These are phyloP conservation scores for Cordilura impudica DNA, from an alignment of 2,888 invertebrate species.

Conservation along the genomic window DNA sequence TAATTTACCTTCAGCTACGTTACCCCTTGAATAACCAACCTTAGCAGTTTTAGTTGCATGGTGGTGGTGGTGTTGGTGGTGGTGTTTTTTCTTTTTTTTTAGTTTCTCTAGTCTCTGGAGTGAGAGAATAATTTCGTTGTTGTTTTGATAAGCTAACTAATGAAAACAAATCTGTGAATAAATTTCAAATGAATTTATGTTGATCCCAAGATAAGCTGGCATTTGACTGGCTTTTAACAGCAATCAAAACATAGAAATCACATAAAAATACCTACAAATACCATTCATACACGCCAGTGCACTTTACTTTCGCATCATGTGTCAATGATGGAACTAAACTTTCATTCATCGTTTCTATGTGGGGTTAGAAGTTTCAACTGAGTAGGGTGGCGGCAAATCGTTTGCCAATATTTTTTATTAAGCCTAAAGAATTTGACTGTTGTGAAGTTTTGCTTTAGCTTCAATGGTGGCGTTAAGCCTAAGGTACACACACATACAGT, in stretches of 20 bases:
- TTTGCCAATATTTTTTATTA: constrained; percentile 43
- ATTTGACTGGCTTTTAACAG: constrained; percentile 66
- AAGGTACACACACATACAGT: constrained; percentile 43
- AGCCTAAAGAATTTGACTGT: constrained; percentile 50
- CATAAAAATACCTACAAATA: constrained; percentile 40
- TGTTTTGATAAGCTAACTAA: constrained; percentile 64
- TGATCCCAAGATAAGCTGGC: constrained; percentile 75
- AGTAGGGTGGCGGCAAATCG: constrained; percentile 57
- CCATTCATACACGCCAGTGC: constrained; percentile 34
- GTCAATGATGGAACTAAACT: constrained; percentile 1
- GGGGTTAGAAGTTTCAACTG: constrained; percentile 7
- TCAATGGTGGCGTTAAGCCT: constrained; percentile 51
- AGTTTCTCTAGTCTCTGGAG: constrained; percentile 19
- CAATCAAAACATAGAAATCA: constrained; percentile 59
- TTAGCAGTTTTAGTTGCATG: too few species aligned
- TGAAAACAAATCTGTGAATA: constrained; percentile 75
- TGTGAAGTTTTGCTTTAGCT: constrained; percentile 16
- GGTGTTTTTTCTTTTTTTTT: constrained; percentile 4
- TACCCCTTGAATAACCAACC: too few species aligned
- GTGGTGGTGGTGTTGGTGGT: constrained; percentile 5
- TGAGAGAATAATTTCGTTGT: not conserved
- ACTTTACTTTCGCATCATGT: constrained; percentile 50
- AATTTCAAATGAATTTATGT: constrained; percentile 76
- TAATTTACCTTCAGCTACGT: too few species aligned
- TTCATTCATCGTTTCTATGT: not conserved